Conservation (phyloP, 2,797 vertebrate genomes). For the Syngnathus rostellatus region DNA sequence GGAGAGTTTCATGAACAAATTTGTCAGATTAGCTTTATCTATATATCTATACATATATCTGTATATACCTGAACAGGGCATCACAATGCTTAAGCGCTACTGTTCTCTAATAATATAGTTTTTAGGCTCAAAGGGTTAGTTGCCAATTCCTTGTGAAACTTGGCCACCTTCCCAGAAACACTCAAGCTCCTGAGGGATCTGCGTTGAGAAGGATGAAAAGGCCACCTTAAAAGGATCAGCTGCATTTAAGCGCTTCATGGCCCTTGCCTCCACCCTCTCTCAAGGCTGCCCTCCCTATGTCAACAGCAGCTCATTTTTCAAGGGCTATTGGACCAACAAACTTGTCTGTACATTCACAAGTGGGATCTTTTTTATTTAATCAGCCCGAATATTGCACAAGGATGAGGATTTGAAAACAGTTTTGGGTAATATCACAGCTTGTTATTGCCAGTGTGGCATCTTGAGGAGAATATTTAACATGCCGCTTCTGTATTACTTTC, state of each 20-base stretch:
- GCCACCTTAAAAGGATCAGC: slow-evolving; percentile 42
- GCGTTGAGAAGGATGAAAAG: slow-evolving; percentile 52
- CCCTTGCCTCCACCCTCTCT: slow-evolving; percentile 45
- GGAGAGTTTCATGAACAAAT: background rate
- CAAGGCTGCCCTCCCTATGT: slow-evolving; percentile 52
- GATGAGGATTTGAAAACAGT: slow-evolving; percentile 42
- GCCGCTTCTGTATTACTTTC: background rate
- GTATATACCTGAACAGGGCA: background rate
- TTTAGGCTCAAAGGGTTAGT: slow-evolving; percentile 25
- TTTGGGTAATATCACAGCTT: slow-evolving; percentile 30
- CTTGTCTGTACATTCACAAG: slow-evolving; percentile 62
- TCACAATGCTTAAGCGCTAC: slow-evolving; percentile 13
- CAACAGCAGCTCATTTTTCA: slow-evolving; percentile 59
- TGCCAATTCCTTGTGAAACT: slow-evolving; percentile 31
- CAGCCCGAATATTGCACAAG: slow-evolving; percentile 30
- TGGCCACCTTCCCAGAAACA: slow-evolving; percentile 52
- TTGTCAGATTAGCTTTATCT: background rate
- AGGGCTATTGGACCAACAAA: slow-evolving; percentile 57
- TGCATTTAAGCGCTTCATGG: slow-evolving; percentile 43
- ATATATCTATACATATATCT: too few relatives aligned
- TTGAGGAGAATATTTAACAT: slow-evolving; percentile 18
- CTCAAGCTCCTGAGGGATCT: slow-evolving; percentile 61
- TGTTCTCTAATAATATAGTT: slow-evolving; percentile 22
- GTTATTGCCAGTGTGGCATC: slow-evolving; percentile 22
- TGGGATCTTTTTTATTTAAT: slow-evolving; percentile 64